These are phyloP conservation scores for Lydus trimaculatus DNA, from an alignment of 2,888 invertebrate genomes.

Conservation along the genomic window DNA sequence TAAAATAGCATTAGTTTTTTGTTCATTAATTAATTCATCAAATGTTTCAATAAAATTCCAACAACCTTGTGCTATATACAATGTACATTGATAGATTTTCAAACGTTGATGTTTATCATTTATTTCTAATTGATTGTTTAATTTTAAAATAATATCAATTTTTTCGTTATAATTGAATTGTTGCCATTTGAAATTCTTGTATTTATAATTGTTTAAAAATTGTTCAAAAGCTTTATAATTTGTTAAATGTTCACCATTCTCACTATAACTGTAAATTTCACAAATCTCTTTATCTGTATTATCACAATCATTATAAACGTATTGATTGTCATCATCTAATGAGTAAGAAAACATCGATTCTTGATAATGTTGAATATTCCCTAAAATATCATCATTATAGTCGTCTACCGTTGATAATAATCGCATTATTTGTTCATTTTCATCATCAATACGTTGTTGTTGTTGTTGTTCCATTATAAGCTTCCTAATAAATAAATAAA, in stretches of 20 bases:
- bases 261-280: slow-evolving; percentile 18
- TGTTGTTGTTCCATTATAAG: neutral
- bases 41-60: neutral
- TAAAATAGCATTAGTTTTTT: slow-evolving; percentile 6
- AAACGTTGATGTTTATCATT: slow-evolving; percentile 9
- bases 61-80: slow-evolving; percentile 29
- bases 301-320: slow-evolving; percentile 3
- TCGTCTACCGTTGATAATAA: neutral
- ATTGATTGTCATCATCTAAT: neutral
- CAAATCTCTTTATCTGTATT: neutral
- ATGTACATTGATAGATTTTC: slow-evolving; percentile 10
- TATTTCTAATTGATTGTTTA: slow-evolving; percentile 26
- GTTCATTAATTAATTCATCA: neutral
- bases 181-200: neutral
- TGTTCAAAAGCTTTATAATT: neutral
- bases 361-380: neutral
- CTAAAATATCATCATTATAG: no score
- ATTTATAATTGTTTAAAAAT: neutral
- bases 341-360: neutral
- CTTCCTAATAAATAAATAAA: neutral
- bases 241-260: neutral
- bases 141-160: slow-evolving; percentile 10
- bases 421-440: neutral
- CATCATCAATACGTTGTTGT: neutral
- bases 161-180: neutral